Evolutionary conservation across 2,113 vertebrate genomes (phyloP).

Genomic region (Tonatia bakeri): DNA sequence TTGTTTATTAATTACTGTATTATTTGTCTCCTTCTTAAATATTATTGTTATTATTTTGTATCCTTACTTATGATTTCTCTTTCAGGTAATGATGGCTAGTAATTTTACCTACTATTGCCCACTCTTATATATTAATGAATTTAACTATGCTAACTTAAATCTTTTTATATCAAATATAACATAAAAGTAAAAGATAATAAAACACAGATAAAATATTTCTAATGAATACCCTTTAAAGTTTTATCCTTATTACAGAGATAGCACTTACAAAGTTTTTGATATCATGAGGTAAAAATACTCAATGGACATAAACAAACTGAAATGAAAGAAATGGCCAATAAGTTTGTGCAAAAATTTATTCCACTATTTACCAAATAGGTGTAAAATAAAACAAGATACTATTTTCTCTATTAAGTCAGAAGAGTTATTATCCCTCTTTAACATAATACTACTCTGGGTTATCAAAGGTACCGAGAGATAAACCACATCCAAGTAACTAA

Average conservation of each 20-base stretch:
- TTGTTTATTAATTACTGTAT: not conserved
- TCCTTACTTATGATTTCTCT: not conserved
- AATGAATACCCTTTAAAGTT: not conserved
- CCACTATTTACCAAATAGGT: not conserved
- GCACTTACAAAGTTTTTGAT: not conserved
- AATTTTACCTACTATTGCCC: not conserved
- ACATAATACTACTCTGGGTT: not conserved
- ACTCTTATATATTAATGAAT: not conserved
- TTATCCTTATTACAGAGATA: not conserved
- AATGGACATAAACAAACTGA: not conserved
- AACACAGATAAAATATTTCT: not conserved
- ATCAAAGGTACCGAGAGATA: not conserved
- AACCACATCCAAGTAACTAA: not conserved
- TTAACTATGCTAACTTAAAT: not conserved
- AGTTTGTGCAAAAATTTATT: not conserved
- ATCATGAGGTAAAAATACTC: not conserved
- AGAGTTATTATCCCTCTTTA: not conserved
- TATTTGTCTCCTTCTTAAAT: not conserved
- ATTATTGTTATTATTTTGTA: not conserved
- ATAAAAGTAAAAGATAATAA: conserved; percentile 35
- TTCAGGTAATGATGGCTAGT: not conserved
- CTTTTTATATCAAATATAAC: not conserved
- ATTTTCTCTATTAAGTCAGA: not conserved
- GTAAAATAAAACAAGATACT: not conserved
- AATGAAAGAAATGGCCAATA: not conserved